These are phyloP conservation scores for Ammodytes marinus DNA, from an alignment of 2,113 vertebrate species.

Conservation along the genomic window DNA sequence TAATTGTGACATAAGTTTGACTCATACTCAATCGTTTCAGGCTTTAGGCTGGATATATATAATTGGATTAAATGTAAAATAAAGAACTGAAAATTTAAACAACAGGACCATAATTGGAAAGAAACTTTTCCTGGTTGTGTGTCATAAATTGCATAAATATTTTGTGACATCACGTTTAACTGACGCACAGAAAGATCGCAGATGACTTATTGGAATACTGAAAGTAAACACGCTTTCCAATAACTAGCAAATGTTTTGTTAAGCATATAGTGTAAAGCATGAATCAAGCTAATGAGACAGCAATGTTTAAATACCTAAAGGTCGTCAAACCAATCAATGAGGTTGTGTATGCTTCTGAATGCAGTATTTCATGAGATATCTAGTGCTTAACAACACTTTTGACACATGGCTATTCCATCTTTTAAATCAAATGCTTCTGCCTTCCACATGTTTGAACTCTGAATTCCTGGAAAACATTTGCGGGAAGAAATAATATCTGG, in stretches of 20 bases:
- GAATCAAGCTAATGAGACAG: background rate
- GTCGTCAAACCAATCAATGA: background rate
- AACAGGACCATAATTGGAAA: background rate
- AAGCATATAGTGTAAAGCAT: too few species aligned
- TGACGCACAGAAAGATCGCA: background rate
- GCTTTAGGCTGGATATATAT: background rate
- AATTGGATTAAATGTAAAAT: background rate
- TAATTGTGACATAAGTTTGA: too few species aligned
- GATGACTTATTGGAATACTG: background rate
- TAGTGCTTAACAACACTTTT: background rate
- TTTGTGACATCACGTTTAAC: background rate
- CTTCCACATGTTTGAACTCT: conserved; percentile 43
- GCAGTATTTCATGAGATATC: background rate
- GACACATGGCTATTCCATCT: background rate
- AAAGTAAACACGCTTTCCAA: background rate
- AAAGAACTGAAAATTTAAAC: too few species aligned
- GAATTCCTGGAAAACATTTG: conserved; percentile 61
- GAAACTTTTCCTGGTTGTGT: background rate
- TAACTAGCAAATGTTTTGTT: background rate
- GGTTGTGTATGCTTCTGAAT: background rate
- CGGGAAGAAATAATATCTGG: background rate
- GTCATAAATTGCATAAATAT: background rate
- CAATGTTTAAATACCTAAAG: background rate
- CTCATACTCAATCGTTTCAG: too few species aligned
- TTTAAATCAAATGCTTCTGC: background rate